A percentile compares a stretch with the other conserved stretches of the same genome.
Evolutionary conservation across 2,888 invertebrate species (phyloP).

Genomic region (Drosophila pseudotakahashii): DNA sequence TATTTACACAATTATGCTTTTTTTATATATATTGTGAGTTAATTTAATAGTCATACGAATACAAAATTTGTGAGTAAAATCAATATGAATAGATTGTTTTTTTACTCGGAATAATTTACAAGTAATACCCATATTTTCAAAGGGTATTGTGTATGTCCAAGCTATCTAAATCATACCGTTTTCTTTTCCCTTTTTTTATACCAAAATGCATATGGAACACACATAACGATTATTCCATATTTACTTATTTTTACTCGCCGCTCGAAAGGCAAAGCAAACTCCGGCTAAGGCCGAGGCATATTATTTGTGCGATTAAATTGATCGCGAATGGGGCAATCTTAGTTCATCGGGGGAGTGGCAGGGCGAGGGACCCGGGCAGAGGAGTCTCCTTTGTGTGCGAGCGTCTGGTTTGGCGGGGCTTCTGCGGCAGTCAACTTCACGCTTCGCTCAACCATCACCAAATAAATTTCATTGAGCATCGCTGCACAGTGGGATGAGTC

Average conservation of each 20-base stretch:
- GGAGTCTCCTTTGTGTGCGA: constrained; percentile 45
- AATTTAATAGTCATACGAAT: no score
- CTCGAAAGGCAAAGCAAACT: constrained; percentile 35
- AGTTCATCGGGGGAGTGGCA: not conserved
- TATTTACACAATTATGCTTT: no score
- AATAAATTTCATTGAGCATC: constrained; percentile 83
- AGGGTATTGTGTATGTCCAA: not conserved
- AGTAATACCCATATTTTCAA: not conserved
- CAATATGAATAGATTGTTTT: no score
- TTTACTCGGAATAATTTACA: not conserved
- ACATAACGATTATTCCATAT: constrained; percentile 81
- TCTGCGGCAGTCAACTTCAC: constrained; percentile 81
- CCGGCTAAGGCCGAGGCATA: constrained; percentile 56
- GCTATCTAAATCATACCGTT: not conserved
- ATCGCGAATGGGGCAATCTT: constrained; percentile 63
- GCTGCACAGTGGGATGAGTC: constrained; percentile 56
- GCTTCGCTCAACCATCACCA: constrained; percentile 82
- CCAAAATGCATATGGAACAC: constrained; percentile 57
- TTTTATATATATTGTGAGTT: no score
- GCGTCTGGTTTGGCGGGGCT: constrained; percentile 57
- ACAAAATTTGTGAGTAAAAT: no score
- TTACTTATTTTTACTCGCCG: constrained; percentile 81
- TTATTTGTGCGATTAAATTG: constrained; percentile 84
- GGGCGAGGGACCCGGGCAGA: not conserved
- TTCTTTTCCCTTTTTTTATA: not conserved